Base-by-base conservation (phyloP, 2,797 vertebrate genomes). In the Perodicticus potto region DNA sequence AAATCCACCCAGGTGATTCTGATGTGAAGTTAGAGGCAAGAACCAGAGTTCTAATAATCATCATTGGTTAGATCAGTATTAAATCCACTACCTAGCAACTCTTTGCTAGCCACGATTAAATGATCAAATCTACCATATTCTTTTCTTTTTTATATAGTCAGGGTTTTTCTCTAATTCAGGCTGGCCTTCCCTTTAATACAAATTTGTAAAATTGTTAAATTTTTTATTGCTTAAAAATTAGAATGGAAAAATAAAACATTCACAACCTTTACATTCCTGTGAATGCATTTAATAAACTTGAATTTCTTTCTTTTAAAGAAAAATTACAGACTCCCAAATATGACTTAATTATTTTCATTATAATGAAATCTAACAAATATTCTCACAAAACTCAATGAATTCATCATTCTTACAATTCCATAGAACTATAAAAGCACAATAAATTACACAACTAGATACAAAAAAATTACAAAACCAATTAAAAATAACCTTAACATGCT, bases 401-500 rank as follows among this genome's bases (percentile, higher is more conserved):
- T 61, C 22, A 82, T 61, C 34, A 45, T 10, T 34, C 23, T 57
- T 84, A 4, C 84, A 89, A 40, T 27, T 77, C 69, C 45, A 32
- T 55, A 25, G 29, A 90, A 22, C 37, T 45, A 63, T 69, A 70
- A 82, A 90, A 86, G 27, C 14, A 72, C 81, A 90, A 89, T 53
- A 88, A 88, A 78, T 77, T 90, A 92, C 34, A 93, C 4, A 85
- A 84, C 69, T 86, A 82, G 83, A 27, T 73, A 57, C 19, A 67
- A 84, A 92, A 45, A 95, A 93, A 81, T 76, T 12, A 77, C 2
- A 89, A 93, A 95, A 63, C 40, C 23, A 73, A 89, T 65, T 86
- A 86, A 74, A 86, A 76, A 43, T 76, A 89, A 89, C 9, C 40
- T 19, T 81, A 63, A 74, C 67, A 70, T 22, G 61, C 25, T 67